Evolutionary conservation across 2,113 vertebrate genomes (phyloP).

Genomic region (Tychaedon coryphoeus): DNA sequence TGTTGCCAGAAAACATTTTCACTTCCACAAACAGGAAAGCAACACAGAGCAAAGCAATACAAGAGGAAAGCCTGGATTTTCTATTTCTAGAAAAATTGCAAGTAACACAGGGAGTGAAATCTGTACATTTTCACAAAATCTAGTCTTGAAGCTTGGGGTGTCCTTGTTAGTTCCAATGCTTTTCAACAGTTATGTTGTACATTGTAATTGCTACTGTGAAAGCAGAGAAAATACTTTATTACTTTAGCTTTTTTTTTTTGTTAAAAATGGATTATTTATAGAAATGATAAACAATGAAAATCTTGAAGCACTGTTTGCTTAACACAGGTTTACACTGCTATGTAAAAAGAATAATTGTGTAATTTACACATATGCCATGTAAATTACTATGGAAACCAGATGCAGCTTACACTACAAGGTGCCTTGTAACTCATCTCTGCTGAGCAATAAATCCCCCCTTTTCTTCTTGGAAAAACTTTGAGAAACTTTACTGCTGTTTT

Average conservation of each 20-base stretch:
- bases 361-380: slow-evolving; percentile 69
- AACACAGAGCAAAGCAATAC: not conserved
- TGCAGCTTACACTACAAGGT: slow-evolving; percentile 78
- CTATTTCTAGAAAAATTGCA: not conserved
- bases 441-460: slow-evolving; percentile 74
- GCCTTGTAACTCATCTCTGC: slow-evolving; percentile 80
- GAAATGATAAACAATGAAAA: slow-evolving; percentile 23
- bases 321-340: not conserved
- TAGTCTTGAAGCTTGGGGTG: not conserved
- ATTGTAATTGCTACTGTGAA: not conserved
- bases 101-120: not conserved
- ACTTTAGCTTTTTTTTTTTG: not conserved
- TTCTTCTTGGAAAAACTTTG: slow-evolving; percentile 77
- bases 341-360: slow-evolving; percentile 55
- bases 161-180: not conserved
- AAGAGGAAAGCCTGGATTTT: not conserved
- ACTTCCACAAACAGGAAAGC: not conserved
- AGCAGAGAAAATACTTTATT: not conserved
- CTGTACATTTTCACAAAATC: not conserved
- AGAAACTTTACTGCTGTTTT: slow-evolving; percentile 84
- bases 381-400: slow-evolving; percentile 77
- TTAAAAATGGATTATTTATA: slow-evolving; percentile 34
- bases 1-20: not conserved
- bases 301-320: slow-evolving; percentile 17
- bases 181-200: not conserved